A percentile compares a stretch with the other conserved stretches of the same genome.
Conservation (phyloP, 1,140 invertebrate species). For the Bemisia tabaci region DNA sequence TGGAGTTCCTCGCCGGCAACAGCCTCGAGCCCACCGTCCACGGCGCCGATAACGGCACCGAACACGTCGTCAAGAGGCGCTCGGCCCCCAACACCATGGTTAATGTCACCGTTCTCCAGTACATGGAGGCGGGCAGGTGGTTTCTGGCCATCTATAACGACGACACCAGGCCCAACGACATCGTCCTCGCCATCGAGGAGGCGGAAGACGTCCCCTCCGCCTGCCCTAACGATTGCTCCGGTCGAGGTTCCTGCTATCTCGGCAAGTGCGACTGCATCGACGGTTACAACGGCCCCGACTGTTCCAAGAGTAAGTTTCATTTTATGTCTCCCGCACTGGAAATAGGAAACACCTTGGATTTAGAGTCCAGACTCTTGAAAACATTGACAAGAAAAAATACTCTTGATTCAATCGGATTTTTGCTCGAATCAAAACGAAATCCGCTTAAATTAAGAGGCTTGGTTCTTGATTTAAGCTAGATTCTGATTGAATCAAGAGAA, state of each 20-base stretch:
- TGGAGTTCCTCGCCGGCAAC: not conserved
- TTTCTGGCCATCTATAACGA: constrained; percentile 94
- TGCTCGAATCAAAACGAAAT: too few species aligned
- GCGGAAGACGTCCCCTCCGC: constrained; percentile 74
- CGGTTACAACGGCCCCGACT: constrained; percentile 81
- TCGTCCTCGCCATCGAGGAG: constrained; percentile 58
- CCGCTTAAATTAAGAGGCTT: too few species aligned
- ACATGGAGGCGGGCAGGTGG: constrained; percentile 85
- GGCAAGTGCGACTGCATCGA: constrained; percentile 93
- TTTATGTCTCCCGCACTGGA: too few species aligned
- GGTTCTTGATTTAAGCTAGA: too few species aligned
- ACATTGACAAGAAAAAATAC: too few species aligned
- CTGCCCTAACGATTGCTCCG: constrained; percentile 88
- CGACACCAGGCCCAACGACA: constrained; percentile 65
- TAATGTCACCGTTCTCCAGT: constrained; percentile 62
- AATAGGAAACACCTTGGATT: too few species aligned
- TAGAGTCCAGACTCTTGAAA: too few species aligned
- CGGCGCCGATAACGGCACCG: not conserved
- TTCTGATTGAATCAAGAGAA: too few species aligned
- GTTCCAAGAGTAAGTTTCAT: constrained; percentile 75
- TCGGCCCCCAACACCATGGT: constrained; percentile 8
- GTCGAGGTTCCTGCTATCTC: constrained; percentile 84
- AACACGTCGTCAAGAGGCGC: not conserved
- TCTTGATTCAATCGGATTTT: too few species aligned
- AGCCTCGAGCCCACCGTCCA: not conserved